Evolutionary conservation across 1,140 invertebrate genomes (phyloP).

Genomic region (Phocides pigmalion): DNA sequence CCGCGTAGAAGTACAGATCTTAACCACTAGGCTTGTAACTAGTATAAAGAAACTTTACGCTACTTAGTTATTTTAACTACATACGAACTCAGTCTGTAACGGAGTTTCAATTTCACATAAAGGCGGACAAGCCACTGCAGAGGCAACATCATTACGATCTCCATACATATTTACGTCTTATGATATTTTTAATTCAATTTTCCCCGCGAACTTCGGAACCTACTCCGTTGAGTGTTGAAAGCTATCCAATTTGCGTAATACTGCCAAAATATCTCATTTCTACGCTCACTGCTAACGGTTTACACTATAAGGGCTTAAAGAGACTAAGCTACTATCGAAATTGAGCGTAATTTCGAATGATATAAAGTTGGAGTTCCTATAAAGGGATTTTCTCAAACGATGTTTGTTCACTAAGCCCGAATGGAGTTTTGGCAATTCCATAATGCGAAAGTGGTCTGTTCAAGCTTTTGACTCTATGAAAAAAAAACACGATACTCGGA

Average conservation of each 20-base stretch:
- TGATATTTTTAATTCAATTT: conserved; percentile 84
- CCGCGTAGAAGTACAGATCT: too few species aligned
- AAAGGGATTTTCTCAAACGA: conserved; percentile 37
- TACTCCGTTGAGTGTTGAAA: conserved; percentile 84
- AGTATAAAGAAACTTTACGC: background rate
- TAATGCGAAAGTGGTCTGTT: conserved; percentile 84
- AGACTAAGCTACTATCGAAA: conserved; percentile 24
- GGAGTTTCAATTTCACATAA: conserved; percentile 34
- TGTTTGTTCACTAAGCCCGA: conserved; percentile 54
- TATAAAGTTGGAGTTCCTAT: conserved; percentile 44
- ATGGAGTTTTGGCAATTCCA: conserved; percentile 83
- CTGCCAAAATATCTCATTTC: conserved; percentile 84
- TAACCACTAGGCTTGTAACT: too few species aligned
- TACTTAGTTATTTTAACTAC: conserved; percentile 3
- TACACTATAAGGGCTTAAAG: conserved; percentile 46
- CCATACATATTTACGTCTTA: conserved; percentile 81
- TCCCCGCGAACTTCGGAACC: conserved; percentile 80
- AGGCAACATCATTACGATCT: conserved; percentile 75
- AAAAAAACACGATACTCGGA: conserved; percentile 77
- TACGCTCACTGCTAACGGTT: conserved; percentile 69
- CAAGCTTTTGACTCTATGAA: conserved; percentile 83
- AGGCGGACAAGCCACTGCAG: conserved; percentile 47
- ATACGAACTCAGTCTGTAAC: conserved; percentile 35
- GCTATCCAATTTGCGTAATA: conserved; percentile 84
- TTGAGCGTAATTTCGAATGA: conserved; percentile 12